phyloP scores from a whole-genome alignment of 2,888 invertebrate species.

The Ormia ochracea region DNA sequence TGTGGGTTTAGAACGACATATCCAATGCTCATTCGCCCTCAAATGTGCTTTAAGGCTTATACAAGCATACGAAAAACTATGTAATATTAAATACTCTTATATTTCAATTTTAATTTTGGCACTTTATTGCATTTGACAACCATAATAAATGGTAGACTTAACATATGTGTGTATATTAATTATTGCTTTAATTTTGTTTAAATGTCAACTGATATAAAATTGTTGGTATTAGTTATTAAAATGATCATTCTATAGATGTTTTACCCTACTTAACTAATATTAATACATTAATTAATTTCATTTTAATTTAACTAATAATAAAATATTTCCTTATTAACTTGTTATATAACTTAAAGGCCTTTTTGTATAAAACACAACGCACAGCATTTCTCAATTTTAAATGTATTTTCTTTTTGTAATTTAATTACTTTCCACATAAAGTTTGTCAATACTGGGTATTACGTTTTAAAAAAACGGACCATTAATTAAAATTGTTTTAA shows the following conservation, averaged over 20 bases:
- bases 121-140: conserved; percentile 63
- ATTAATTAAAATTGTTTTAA: neutral
- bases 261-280: conserved; percentile 51
- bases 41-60: neutral
- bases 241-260: conserved; percentile 32
- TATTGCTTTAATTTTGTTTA: conserved; percentile 25
- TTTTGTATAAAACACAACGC: neutral
- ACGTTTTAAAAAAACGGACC: too few relatives aligned
- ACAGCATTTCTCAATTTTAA: too few relatives aligned
- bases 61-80: neutral
- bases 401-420: too few relatives aligned
- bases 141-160: conserved; percentile 56
- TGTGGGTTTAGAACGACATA: too few relatives aligned
- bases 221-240: conserved; percentile 30
- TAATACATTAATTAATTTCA: conserved; percentile 34
- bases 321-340: conserved; percentile 17
- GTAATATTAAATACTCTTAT: too few relatives aligned
- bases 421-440: too few relatives aligned
- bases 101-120: conserved; percentile 58
- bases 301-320: conserved; percentile 54
- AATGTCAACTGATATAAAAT: conserved; percentile 24
- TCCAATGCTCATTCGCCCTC: too few relatives aligned
- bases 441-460: too few relatives aligned
- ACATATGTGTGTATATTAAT: conserved; percentile 17
- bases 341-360: conserved; percentile 33